phyloP scores from a whole-genome alignment of 2,888 invertebrate genomes.

The Acleris cristana region DNA sequence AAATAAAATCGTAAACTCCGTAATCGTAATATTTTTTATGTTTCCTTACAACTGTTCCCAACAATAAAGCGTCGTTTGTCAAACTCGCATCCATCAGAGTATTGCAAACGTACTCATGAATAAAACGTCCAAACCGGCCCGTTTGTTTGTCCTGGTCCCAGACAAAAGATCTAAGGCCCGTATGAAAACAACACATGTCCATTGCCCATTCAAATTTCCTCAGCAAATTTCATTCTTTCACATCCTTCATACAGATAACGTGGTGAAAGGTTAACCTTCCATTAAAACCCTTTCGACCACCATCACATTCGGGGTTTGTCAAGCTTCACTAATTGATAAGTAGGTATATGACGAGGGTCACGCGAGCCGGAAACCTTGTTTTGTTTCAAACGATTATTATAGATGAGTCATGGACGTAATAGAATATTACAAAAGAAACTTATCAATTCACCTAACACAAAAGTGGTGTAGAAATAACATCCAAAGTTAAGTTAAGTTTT shows the following conservation, averaged over 20 bases:
- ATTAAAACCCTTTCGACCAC: conserved; percentile 41
- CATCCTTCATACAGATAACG: conserved; percentile 3
- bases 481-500: no score
- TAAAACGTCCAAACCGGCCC: conserved; percentile 4
- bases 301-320: conserved; percentile 44
- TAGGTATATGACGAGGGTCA: conserved; percentile 42
- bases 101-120: conserved; percentile 29
- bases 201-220: conserved; percentile 9
- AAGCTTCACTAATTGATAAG: conserved; percentile 49
- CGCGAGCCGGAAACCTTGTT: conserved; percentile 33
- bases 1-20: no score
- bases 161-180: conserved; percentile 19
- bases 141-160: conserved; percentile 3
- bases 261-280: conserved; percentile 24
- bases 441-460: background rate
- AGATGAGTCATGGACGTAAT: background rate
- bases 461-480: no score
- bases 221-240: conserved; percentile 12
- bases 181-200: conserved; percentile 19
- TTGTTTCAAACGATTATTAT: conserved; percentile 4
- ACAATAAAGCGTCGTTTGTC: conserved; percentile 47
- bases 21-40: no score
- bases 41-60: background rate
- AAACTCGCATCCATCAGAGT: conserved; percentile 43
- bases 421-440: background rate